Percentiles rank a stretch among this genome's conserved stretches.
These are phyloP conservation scores for Leucosticte australis DNA, from an alignment of 2,113 vertebrate species.

Conservation along the genomic window DNA sequence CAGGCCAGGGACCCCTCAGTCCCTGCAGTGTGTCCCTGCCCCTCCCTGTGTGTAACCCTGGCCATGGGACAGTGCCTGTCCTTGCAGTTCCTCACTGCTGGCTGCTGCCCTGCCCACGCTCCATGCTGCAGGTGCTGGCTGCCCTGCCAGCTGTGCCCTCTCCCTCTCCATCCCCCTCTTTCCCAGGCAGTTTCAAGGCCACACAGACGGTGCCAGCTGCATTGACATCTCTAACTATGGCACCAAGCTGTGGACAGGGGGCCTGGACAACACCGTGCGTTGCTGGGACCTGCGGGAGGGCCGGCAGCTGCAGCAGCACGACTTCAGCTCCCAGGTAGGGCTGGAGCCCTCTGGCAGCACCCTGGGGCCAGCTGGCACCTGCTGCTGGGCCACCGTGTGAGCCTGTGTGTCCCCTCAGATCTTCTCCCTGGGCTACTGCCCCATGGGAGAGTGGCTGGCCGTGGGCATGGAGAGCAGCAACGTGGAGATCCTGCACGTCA, in stretches of 20 bases:
- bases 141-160: background rate
- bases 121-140: background rate
- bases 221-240: conserved; percentile 75
- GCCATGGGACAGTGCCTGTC: background rate
- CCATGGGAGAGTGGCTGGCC: background rate
- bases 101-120: background rate
- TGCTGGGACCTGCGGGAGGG: conserved; percentile 82
- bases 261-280: conserved; percentile 77
- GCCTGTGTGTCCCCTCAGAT: background rate
- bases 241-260: conserved; percentile 77
- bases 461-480: conserved; percentile 19
- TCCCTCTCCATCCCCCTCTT: background rate
- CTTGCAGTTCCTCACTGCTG: background rate
- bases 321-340: conserved; percentile 76
- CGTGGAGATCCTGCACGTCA: conserved; percentile 19
- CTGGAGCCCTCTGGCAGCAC: background rate
- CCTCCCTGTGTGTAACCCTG: background rate
- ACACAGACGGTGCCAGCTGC: conserved; percentile 79
- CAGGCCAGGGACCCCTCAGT: rapidly evolving
- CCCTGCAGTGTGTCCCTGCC: background rate
- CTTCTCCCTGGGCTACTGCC: conserved; percentile 1
- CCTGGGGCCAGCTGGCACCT: background rate
- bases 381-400: background rate
- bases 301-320: conserved; percentile 78
- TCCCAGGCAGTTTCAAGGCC: conserved; percentile 78